phyloP scores from a whole-genome alignment of 2,888 invertebrate species.

The Pachydiplax longipennis region DNA sequence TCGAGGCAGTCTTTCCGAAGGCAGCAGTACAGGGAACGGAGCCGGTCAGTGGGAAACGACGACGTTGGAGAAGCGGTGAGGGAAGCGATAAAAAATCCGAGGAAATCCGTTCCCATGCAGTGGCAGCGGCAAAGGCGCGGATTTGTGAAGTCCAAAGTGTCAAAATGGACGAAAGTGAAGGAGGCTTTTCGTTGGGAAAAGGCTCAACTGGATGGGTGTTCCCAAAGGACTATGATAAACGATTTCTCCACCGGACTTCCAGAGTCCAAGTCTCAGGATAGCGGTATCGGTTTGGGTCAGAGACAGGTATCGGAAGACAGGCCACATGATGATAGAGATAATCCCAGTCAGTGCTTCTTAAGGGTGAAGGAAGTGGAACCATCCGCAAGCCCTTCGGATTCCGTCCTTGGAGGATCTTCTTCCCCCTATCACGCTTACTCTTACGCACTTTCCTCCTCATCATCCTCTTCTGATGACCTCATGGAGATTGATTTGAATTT shows the following conservation, averaged over 20 bases:
- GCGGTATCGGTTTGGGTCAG: slow-evolving; percentile 61
- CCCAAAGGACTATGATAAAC: background rate
- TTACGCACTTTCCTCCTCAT: slow-evolving; percentile 71
- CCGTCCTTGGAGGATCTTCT: slow-evolving; percentile 56
- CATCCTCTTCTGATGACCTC: slow-evolving; percentile 78
- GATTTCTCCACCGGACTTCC: slow-evolving; percentile 46
- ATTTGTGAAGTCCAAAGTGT: slow-evolving; percentile 67
- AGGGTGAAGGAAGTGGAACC: background rate
- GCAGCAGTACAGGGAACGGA: slow-evolving; percentile 64
- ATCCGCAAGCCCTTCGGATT: slow-evolving; percentile 65
- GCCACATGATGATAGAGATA: background rate
- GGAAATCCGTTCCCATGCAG: background rate
- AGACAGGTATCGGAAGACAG: background rate
- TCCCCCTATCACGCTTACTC: slow-evolving; percentile 62
- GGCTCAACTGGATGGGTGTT: slow-evolving; percentile 64
- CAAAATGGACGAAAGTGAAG: slow-evolving; percentile 90
- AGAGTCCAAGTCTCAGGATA: slow-evolving; percentile 60
- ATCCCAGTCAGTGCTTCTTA: background rate
- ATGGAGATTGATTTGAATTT: slow-evolving; percentile 55
- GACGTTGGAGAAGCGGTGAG: slow-evolving; percentile 56
- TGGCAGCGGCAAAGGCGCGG: background rate
- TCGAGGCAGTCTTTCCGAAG: slow-evolving; percentile 63
- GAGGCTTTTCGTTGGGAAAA: slow-evolving; percentile 89
- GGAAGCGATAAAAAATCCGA: background rate
- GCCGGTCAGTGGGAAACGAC: slow-evolving; percentile 73